phyloP scores from a whole-genome alignment of 30 jellyfish, hydroid and myxozoan genomes.

The Sanderia malayensis region DNA sequence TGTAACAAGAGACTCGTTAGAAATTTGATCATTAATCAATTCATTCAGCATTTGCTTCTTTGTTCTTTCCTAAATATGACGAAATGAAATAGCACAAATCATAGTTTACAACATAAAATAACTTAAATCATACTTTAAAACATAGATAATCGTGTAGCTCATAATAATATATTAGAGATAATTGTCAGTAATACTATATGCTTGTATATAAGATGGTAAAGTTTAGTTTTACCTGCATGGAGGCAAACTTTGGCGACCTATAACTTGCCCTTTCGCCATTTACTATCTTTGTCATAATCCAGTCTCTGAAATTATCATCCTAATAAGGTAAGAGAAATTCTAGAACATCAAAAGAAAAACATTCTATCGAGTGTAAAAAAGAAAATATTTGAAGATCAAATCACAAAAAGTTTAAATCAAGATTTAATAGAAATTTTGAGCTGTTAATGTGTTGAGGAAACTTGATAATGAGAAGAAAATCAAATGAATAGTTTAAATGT shows the following conservation, averaged over 20 bases:
- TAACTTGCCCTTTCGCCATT: conserved; percentile 99
- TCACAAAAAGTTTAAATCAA: too few relatives aligned
- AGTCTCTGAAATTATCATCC: conserved; percentile 72
- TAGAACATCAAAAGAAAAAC: too few relatives aligned
- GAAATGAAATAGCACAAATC: not conserved
- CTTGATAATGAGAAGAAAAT: too few relatives aligned
- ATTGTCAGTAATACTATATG: too few relatives aligned
- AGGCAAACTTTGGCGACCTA: conserved; percentile 90
- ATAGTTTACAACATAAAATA: not conserved
- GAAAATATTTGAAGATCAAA: too few relatives aligned
- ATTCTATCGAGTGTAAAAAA: too few relatives aligned
- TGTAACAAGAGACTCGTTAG: conserved; percentile 25
- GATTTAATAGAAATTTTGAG: too few relatives aligned
- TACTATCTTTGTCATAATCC: conserved; percentile 92
- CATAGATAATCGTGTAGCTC: too few relatives aligned
- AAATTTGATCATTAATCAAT: conserved; percentile 65
- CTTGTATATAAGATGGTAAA: not conserved
- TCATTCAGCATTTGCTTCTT: conserved; percentile 94
- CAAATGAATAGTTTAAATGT: too few relatives aligned
- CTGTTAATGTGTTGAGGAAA: too few relatives aligned
- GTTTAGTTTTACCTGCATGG: conserved; percentile 98
- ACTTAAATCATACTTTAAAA: not conserved
- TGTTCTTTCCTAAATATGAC: conserved; percentile 78
- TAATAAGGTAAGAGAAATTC: not conserved
- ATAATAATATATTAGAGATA: too few relatives aligned